Evolutionary conservation across 2,113 vertebrate genomes (phyloP), one percentile per base, ranked within the genome.

Genomic region (Grallaria varia): DNA sequence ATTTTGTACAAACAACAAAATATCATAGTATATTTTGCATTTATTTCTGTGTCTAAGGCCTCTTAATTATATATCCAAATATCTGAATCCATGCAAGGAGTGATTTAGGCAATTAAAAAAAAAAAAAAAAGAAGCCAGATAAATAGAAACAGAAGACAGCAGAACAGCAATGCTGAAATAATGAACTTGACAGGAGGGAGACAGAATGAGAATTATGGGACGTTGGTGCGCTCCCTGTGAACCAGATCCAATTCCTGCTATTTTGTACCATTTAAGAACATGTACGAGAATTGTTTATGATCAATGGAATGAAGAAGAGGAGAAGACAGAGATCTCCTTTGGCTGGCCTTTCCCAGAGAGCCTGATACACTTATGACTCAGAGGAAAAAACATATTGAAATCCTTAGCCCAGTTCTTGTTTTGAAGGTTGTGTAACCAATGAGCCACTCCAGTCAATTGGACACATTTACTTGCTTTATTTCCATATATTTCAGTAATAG

Each of bases 321-420:
- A 18, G 73, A 73, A 95, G 89, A 72, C 68, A 80, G 39, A 0
- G 0, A 91, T 92, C 92, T 95, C 93, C 90, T 95, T 94, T 96
- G 96, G 95, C 95, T 96, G 89, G 89, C 96, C 94, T 95, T 96
- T 96, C 52, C 20, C 68, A 78, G 71, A 47, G 81, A 90, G 75
- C 40, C 86, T 94, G 83, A 95, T 22, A 30, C 19, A 68, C 64
- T 94, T 64, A 86, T 95, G 96, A 96, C 88, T 95, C 93, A 95
- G 85, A 94, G 83, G 83, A 80, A 84, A 50, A 96, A 95, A 84
- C 90, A 94, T 12, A 6, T 39, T 25, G 72, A 84, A 93, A 81
- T 87, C 40, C 60, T 84, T 85, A 95, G 79, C 88, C 55, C 68
- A 78, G 83, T 84, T 24, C 37, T 82, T 80, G 58, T 93, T 91